Evolutionary conservation across 2,113 vertebrate species (phyloP).

Genomic region (Phylloscopus trochiloides): DNA sequence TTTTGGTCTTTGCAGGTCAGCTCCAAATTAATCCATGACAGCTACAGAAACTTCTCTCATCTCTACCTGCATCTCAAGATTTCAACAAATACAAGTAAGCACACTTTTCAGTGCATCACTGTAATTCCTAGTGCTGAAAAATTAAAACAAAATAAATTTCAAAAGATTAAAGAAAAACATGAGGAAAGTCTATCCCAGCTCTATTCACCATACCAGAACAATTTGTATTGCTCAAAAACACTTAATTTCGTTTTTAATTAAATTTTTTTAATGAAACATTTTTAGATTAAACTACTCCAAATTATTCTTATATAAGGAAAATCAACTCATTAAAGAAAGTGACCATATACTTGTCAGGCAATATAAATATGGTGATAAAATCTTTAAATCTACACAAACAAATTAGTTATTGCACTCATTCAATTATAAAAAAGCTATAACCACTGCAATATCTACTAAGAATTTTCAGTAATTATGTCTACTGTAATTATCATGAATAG

Average conservation of each 20-base stretch:
- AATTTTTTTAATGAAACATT: not conserved
- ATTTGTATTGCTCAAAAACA: not conserved
- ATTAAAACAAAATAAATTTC: not conserved
- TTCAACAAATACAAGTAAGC: not conserved
- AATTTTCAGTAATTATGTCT: conserved; percentile 7
- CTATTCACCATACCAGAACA: not conserved
- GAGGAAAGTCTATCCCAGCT: not conserved
- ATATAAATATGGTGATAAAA: conserved; percentile 1
- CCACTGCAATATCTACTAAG: not conserved
- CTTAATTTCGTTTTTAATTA: not conserved
- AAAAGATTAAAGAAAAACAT: not conserved
- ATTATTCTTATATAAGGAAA: not conserved
- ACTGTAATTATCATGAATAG: conserved; percentile 2
- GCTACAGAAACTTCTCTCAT: not conserved
- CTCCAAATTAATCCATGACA: not conserved
- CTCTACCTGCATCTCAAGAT: not conserved
- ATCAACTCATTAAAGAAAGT: not conserved
- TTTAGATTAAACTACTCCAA: not conserved
- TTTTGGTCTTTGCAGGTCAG: not conserved
- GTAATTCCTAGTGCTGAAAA: not conserved
- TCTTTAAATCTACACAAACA: not conserved
- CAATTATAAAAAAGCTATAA: not conserved
- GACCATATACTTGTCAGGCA: not conserved
- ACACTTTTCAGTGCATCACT: not conserved
- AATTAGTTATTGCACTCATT: conserved; percentile 3